Base-by-base conservation (phyloP, 2,888 invertebrate species). In the Ditula angustiorana region DNA sequence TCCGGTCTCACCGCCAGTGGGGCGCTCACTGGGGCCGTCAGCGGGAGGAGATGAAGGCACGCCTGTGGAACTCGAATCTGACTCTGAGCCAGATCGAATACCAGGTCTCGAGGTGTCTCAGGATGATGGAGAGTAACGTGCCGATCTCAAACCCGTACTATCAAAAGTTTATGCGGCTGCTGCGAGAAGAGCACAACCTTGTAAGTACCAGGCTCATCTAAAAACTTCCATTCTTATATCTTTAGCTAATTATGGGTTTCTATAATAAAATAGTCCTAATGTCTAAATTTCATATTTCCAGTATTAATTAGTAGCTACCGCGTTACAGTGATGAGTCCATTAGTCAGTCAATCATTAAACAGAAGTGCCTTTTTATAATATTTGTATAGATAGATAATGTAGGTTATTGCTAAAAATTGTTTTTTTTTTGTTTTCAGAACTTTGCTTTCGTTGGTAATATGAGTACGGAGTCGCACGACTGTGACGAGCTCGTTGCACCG, bases 401-500 rank as follows among this genome's bases (percentile, higher is more conserved):
- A n/a, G n/a, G 33, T 33, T 11, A n/a, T 33, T 5, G 33, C 11
- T 30, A 30, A 8, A 2, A 30, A 30, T 11, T n/a, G 0, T 23
- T 21, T 5, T 61, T 68, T 66, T 65, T 50, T 71, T n/a, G n/a
- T 47, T 83, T 83, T 35, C 82, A 87, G 86, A 83, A 83, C 66
- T 87, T 86, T 68, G 76, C 82, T 56, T 74, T 87, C 33, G 47
- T 83, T n/a, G 86, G 88, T 65, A 80, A 84, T 61, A 76, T 74
- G 53, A 85, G 86, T 69, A 58, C 69, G 13, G 79, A 80, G 4
- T 69, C 71, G 1, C 86, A 87, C 66, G 62, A 46, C 5, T 68
- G 72, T 67, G 86, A 88, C 56, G 85, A 85, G 72, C 68, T 86
- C 16, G 52, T 76, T n/a, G 86, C 87, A 28, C 87, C 88, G 2